phyloP scores from a whole-genome alignment of 2,888 invertebrate species.

The Eretmocerus hayati region DNA sequence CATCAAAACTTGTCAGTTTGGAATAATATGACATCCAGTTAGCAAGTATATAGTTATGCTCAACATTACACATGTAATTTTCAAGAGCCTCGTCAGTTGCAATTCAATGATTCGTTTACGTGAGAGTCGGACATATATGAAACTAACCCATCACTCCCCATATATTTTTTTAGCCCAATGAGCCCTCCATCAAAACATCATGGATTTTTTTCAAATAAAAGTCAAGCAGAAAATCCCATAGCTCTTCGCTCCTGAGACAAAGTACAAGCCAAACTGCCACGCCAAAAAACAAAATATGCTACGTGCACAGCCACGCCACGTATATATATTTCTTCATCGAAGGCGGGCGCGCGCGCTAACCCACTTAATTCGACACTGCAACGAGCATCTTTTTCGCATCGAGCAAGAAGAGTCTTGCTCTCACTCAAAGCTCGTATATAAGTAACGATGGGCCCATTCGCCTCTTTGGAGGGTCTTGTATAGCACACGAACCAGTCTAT shows the following conservation, averaged over 20 bases:
- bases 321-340: too few relatives aligned
- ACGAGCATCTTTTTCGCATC: conserved; percentile 1
- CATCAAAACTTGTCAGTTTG: too few relatives aligned
- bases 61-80: too few relatives aligned
- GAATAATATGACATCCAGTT: too few relatives aligned
- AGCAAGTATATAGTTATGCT: too few relatives aligned
- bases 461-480: neutral
- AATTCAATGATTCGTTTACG: too few relatives aligned
- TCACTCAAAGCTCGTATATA: neutral
- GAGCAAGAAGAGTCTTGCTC: neutral
- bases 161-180: neutral
- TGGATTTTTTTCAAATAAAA: neutral
- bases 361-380: conserved; percentile 28
- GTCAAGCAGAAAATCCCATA: neutral
- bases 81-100: too few relatives aligned
- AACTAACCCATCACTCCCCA: neutral
- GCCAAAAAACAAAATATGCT: too few relatives aligned
- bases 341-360: neutral
- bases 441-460: neutral
- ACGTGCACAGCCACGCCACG: too few relatives aligned
- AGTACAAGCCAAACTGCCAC: neutral
- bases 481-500: conserved; percentile 22
- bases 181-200: neutral
- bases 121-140: too few relatives aligned
- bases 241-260: neutral